A percentile compares a stretch with the other conserved stretches of the same genome.
Evolutionary conservation across 64 coral and sea anemone genomes (phyloP).

Genomic region (Dendrophyllia cribrosa): DNA sequence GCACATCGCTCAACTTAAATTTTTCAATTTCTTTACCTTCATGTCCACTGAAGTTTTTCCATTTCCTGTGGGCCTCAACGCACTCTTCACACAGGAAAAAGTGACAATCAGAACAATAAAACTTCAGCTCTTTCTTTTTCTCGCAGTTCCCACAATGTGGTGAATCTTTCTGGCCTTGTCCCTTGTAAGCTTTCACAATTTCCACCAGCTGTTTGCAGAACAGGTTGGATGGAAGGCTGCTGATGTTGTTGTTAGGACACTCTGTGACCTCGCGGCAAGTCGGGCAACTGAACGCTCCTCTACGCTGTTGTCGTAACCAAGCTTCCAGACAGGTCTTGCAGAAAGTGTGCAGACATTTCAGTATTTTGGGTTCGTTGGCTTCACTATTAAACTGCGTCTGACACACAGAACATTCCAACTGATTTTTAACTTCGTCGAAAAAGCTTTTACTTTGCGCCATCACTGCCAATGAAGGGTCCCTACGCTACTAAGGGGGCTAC

Average conservation of each 20-base stretch:
- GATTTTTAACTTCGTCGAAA: not conserved
- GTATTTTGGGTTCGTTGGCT: not conserved
- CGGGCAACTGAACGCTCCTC: not conserved
- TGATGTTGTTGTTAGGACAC: constrained; percentile 34
- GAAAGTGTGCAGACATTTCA: constrained; percentile 6
- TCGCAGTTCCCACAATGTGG: constrained; percentile 21
- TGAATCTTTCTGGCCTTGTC: constrained; percentile 38
- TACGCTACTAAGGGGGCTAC: no score
- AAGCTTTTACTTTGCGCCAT: constrained; percentile 6
- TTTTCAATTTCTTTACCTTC: not conserved
- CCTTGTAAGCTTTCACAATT: constrained; percentile 72
- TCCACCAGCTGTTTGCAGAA: constrained; percentile 39
- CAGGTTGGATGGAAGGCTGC: constrained; percentile 60
- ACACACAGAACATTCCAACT: not conserved
- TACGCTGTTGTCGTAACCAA: not conserved
- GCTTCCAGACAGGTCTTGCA: not conserved
- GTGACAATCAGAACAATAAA: constrained; percentile 1
- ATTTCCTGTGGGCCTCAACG: not conserved
- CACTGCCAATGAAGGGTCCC: no score
- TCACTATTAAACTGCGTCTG: not conserved
- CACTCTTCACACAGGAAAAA: not conserved
- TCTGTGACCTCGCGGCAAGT: not conserved
- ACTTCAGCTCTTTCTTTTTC: not conserved
- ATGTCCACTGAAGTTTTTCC: not conserved
- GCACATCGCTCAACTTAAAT: not conserved